phyloP scores from a whole-genome alignment of 2,797 vertebrate genomes.

The Fratercula arctica region DNA sequence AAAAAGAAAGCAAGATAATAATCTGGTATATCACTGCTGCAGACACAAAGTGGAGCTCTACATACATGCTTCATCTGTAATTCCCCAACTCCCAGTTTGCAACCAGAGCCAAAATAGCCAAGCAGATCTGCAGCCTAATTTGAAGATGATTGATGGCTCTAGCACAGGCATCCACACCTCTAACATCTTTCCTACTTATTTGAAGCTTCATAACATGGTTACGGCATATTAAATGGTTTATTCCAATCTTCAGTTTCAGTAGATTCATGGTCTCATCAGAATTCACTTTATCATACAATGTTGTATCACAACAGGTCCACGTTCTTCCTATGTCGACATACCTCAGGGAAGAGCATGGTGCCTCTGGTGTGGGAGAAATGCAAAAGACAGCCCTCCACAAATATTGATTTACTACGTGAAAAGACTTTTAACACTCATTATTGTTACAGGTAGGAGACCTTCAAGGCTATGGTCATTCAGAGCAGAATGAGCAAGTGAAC shows the following conservation, averaged over 20 bases:
- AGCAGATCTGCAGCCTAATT: background rate
- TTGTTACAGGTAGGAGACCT: background rate
- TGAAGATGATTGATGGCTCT: background rate
- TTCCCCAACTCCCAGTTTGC: background rate
- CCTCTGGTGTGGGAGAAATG: background rate
- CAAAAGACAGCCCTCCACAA: background rate
- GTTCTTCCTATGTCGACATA: background rate
- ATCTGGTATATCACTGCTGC: background rate
- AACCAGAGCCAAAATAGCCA: background rate
- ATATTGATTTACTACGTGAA: background rate
- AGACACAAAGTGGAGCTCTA: background rate
- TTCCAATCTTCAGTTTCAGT: background rate
- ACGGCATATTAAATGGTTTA: background rate
- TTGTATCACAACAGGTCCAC: background rate
- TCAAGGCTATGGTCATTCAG: background rate
- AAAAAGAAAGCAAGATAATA: background rate
- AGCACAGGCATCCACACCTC: background rate
- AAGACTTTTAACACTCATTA: background rate
- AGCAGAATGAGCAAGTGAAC: background rate
- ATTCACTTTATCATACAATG: background rate
- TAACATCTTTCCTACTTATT: background rate
- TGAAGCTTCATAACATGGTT: background rate
- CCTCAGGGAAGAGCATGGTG: background rate
- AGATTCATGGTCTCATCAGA: background rate
- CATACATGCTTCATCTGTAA: background rate